Evolutionary conservation across 2,797 vertebrate genomes (phyloP).

Genomic region (Mormyrops attenuatus): DNA sequence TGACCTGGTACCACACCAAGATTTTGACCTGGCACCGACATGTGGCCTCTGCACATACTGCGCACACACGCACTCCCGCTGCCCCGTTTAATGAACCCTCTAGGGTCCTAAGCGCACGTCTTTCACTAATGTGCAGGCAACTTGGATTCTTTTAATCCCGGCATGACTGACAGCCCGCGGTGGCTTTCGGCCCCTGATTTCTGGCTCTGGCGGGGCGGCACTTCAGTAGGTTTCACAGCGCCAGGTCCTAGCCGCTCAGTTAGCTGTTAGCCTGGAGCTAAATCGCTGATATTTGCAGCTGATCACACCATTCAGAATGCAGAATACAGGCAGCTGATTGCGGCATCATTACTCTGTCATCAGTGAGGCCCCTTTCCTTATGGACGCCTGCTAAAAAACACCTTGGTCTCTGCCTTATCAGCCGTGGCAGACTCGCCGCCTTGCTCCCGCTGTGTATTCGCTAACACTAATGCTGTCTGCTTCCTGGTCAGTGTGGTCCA

Average conservation of each 20-base stretch:
- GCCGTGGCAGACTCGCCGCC: not conserved
- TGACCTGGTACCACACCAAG: not conserved
- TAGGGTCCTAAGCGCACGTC: not conserved
- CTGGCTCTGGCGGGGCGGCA: not conserved
- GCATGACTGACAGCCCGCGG: not conserved
- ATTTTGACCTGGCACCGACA: not conserved
- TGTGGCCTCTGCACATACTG: not conserved
- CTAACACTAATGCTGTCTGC: not conserved
- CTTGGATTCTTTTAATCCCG: not conserved
- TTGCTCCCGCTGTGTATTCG: not conserved
- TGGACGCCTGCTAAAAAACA: not conserved
- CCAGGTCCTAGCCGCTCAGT: not conserved
- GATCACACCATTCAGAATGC: not conserved
- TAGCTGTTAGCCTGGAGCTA: conserved; percentile 16
- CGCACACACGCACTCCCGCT: not conserved
- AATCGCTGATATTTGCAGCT: not conserved
- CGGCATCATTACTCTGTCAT: not conserved
- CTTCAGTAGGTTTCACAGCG: not conserved
- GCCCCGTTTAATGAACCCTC: not conserved
- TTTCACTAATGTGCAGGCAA: not conserved
- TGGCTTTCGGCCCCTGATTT: not conserved
- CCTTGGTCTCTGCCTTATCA: not conserved
- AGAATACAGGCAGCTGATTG: not conserved
- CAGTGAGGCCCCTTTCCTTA: not conserved
- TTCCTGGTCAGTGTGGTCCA: conserved; percentile 11